Evolutionary conservation across 2,888 invertebrate species (phyloP), one percentile per base, ranked within the genome.

Genomic region (Brachylomia viminalis): DNA sequence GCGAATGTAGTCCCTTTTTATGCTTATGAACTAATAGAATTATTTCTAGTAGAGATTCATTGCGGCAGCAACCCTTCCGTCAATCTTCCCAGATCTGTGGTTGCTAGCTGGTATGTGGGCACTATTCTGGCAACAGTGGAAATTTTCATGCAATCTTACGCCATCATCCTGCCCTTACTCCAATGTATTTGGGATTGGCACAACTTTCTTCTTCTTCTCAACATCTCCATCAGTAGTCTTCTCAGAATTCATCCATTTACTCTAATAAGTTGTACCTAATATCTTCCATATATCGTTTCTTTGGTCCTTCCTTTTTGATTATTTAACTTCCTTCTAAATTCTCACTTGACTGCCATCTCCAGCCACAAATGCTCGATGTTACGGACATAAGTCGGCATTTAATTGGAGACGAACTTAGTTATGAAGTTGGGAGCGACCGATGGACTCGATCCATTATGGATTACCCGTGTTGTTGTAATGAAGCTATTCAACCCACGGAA

Each of bases 391-490:
- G 93, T 92, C 92, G 87, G 90, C 90, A 88, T 93, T 93, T 94
- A 93, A 94, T 94, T 94, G 92, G 89, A 88, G 87, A 83, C 78
- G 82, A 94, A 94, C 91, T 93, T 90, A 92, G 93, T 94, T 93
- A 92, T 84, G 71, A 83, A 91, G 86, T 92, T 90, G 69, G 81
- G 58, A 82, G 86, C 88, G 75, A 79, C 85, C 88, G 88, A 89
- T 89, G 88, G 90, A 91, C 87, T 89, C 87, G 76, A 91, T 94
- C 90, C 90, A 93, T 94, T 92, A 94, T 94, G 92, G 92, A 92
- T 93, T 91, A 90, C 89, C 90, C 90, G 87, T 91, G 90, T 89
- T 86, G 90, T 91, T 88, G 90, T 95, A 93, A 95, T 93, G 93
- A 94, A 92, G 90, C 93, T 90, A 94, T 94, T 94, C 94, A 94